Conservation (phyloP, 2,797 vertebrate genomes). For the Cryptoblepharus egeriae region DNA sequence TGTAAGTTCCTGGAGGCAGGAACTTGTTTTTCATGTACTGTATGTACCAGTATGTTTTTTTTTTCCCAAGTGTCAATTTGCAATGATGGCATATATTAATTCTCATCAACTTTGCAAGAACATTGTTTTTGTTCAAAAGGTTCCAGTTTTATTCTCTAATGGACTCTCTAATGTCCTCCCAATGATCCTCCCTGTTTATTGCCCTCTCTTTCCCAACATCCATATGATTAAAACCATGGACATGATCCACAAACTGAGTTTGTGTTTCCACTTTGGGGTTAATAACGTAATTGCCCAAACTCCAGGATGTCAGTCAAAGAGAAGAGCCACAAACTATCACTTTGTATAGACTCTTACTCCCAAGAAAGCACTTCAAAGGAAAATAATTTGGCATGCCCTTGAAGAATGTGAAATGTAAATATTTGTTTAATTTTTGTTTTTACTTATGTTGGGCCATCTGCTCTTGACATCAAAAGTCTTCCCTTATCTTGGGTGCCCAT, state of each 20-base stretch:
- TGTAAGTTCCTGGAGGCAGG: not conserved
- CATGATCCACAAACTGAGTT: not conserved
- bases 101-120: not conserved
- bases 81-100: not conserved
- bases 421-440: slow-evolving; percentile 30
- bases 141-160: not conserved
- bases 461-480: slow-evolving; percentile 34
- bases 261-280: not conserved
- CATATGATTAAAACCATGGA: not conserved
- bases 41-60: too few species aligned
- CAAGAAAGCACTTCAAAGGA: slow-evolving; percentile 37
- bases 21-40: too few species aligned
- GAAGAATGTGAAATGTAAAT: slow-evolving; percentile 31
- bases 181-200: not conserved
- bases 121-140: not conserved
- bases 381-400: not conserved
- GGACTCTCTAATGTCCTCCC: too few species aligned
- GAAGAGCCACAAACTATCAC: not conserved
- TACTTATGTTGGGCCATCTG: slow-evolving; percentile 10
- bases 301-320: not conserved
- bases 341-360: slow-evolving; percentile 10
- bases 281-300: not conserved
- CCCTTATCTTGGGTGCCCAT: slow-evolving; percentile 20
- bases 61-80: not conserved
- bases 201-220: not conserved